Conservation (phyloP, 2,888 invertebrate species). For the Lysandra bellargus region DNA sequence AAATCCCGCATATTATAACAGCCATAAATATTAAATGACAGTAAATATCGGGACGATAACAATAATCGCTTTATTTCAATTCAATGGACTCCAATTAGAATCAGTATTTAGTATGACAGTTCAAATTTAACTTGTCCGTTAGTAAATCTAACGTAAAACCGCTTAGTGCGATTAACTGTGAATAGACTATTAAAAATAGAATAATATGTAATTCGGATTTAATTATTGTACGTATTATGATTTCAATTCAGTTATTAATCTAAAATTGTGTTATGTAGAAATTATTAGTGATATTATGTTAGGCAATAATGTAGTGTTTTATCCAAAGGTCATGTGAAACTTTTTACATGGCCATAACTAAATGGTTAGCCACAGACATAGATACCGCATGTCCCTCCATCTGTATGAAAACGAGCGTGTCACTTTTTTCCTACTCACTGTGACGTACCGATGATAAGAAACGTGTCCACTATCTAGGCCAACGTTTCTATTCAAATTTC, state of each 20-base stretch:
- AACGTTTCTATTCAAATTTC: too few relatives aligned
- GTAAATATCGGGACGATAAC: background rate
- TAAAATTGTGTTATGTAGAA: background rate
- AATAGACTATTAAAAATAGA: background rate
- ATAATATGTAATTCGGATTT: background rate
- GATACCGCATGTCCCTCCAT: too few relatives aligned
- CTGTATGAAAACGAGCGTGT: too few relatives aligned
- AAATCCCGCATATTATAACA: background rate
- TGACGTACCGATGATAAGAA: too few relatives aligned
- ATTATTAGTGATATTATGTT: background rate
- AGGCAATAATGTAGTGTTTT: too few relatives aligned
- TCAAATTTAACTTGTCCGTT: background rate
- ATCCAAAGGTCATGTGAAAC: too few relatives aligned
- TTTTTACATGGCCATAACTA: too few relatives aligned
- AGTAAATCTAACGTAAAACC: background rate
- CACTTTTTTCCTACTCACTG: too few relatives aligned
- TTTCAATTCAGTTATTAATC: background rate
- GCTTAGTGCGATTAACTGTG: background rate
- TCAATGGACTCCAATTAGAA: background rate
- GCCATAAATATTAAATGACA: background rate
- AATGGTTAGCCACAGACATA: too few relatives aligned
- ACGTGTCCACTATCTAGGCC: too few relatives aligned
- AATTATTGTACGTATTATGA: background rate
- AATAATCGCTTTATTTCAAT: background rate
- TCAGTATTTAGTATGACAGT: constrained; percentile 3